Percentiles rank a stretch among this genome's conserved stretches.
phyloP scores from a whole-genome alignment of 1,140 invertebrate genomes.

The Brachionus calyciflorus region DNA sequence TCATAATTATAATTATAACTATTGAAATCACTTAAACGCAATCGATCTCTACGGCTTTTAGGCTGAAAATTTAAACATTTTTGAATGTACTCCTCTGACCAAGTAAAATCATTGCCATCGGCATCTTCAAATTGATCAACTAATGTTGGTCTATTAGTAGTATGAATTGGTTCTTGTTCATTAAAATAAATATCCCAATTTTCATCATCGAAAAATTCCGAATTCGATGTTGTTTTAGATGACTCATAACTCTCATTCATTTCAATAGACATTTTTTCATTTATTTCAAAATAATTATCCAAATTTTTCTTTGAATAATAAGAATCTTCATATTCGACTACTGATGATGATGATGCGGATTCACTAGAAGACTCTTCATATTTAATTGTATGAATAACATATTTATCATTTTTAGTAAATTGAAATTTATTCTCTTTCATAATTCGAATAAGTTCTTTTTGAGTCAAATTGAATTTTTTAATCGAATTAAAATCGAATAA shows the following conservation, averaged over 20 bases:
- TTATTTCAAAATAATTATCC: too few relatives aligned
- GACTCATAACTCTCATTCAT: not conserved
- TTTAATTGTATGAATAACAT: not conserved
- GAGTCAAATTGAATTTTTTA: not conserved
- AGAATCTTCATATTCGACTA: too few relatives aligned
- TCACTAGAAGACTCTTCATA: not conserved
- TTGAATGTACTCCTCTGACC: conserved; percentile 15
- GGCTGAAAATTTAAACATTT: conserved; percentile 6
- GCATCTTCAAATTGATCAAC: conserved; percentile 14
- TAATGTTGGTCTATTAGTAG: not conserved
- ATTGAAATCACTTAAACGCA: not conserved
- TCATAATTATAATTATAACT: conserved; percentile 12
- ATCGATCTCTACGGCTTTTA: not conserved
- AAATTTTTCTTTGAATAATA: too few relatives aligned
- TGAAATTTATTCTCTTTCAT: conserved; percentile 1
- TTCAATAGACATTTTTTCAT: not conserved
- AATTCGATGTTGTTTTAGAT: too few relatives aligned
- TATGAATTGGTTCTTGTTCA: too few relatives aligned
- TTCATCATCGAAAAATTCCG: conserved; percentile 14
- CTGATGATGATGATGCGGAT: too few relatives aligned
- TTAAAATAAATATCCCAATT: conserved; percentile 26
- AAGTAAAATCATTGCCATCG: not conserved
- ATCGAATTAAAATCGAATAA: conserved; percentile 6
- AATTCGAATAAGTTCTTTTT: not conserved
- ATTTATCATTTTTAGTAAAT: conserved; percentile 29